A percentile compares a stretch with the other conserved stretches of the same genome.
Conservation (phyloP, 2,113 vertebrate genomes). For the Chamaea fasciata region DNA sequence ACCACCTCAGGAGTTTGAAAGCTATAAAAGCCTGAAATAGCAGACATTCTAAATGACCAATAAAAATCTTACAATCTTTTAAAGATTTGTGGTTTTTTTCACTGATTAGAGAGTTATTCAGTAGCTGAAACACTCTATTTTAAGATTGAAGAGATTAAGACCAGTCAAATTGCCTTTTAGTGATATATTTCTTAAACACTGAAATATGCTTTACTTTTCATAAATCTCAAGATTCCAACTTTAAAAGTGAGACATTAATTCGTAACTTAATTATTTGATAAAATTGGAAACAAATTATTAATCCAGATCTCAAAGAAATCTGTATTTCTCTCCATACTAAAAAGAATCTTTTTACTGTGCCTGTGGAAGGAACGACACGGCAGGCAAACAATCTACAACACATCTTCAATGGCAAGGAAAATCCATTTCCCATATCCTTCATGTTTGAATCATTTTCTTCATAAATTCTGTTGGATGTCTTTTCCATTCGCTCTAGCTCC, state of each 20-base stretch:
- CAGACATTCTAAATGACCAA: background rate
- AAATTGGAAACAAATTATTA: conserved; percentile 72
- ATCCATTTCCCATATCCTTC: background rate
- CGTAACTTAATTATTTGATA: conserved; percentile 72
- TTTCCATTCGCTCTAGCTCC: background rate
- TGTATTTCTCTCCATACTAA: conserved; percentile 44
- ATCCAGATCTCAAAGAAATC: conserved; percentile 42
- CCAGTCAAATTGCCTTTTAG: conserved; percentile 57
- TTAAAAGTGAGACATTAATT: conserved; percentile 47
- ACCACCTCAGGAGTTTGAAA: background rate
- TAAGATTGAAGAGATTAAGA: conserved; percentile 52
- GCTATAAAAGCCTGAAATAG: background rate
- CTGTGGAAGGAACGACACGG: background rate
- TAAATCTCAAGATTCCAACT: conserved; percentile 61
- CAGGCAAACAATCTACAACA: background rate
- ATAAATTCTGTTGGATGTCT: background rate
- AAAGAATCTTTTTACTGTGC: background rate
- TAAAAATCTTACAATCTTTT: background rate
- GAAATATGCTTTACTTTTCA: conserved; percentile 49
- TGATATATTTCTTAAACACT: conserved; percentile 54
- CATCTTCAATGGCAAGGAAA: background rate
- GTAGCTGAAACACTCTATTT: conserved; percentile 29
- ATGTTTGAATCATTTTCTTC: background rate
- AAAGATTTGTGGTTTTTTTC: background rate
- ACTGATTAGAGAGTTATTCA: background rate